A percentile compares a stretch with the other conserved stretches of the same genome.
Evolutionary conservation across 35 echinoderm and acorn worm species (phyloP).

Genomic region (Lytechinus variegatus): DNA sequence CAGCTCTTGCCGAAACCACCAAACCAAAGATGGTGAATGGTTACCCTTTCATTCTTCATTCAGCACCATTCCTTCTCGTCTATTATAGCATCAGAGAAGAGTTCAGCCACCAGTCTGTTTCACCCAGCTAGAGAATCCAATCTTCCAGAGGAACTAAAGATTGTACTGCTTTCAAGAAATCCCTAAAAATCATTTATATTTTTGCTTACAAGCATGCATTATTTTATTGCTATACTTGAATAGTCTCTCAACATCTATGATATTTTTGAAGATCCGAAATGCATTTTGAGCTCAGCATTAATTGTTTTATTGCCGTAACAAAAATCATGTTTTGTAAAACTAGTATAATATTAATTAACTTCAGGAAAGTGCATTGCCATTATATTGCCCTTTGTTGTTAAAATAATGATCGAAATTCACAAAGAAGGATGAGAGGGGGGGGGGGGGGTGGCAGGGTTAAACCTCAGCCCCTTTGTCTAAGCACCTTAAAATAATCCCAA

Average conservation of each 20-base stretch:
- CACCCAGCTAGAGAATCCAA: neutral
- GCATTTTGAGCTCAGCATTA: neutral
- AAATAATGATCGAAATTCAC: neutral
- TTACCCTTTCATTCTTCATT: neutral
- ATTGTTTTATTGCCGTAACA: neutral
- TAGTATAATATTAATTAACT: neutral
- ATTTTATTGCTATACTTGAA: neutral
- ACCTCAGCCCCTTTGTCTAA: no score
- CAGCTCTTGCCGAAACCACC: neutral
- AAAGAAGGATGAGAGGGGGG: no score
- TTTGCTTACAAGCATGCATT: neutral
- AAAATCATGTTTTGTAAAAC: neutral
- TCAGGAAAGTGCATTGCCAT: neutral
- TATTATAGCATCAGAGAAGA: neutral
- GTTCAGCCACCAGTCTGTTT: neutral
- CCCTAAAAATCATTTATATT: neutral
- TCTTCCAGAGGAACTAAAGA: neutral
- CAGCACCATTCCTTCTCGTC: neutral
- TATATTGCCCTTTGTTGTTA: slow-evolving; percentile 2
- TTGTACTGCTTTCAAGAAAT: neutral
- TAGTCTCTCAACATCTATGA: neutral
- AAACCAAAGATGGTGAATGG: slow-evolving; percentile 28
- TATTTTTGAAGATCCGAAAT: neutral
- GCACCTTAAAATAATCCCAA: no score
- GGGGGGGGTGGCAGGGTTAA: no score